Evolutionary conservation across 2,113 vertebrate genomes (phyloP), one percentile per base, ranked within the genome.

Genomic region (Channa argus): DNA sequence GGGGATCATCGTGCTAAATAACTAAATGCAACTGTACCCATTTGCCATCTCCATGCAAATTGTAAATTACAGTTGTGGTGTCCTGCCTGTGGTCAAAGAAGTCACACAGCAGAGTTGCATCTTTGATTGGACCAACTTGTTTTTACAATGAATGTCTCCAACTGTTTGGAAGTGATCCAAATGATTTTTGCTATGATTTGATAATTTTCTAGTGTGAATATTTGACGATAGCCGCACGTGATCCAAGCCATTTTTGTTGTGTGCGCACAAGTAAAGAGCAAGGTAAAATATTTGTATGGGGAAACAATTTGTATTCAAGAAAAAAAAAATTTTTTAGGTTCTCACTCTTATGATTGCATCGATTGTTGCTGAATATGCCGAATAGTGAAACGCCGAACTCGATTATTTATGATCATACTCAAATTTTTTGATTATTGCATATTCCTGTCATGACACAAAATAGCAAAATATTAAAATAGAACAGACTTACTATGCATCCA

Each of bases 61-160:
- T 62, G 60, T 64, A 85, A 87, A 89, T 86, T 83, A 83, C 84
- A 80, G 71, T 85, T 88, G n/a, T n/a, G n/a, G n/a, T n/a, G n/a
- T n/a, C n/a, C n/a, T n/a, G n/a, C n/a, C n/a, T n/a, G n/a, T n/a
- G n/a, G n/a, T n/a, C n/a, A n/a, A n/a, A n/a, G n/a, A n/a, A n/a
- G n/a, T n/a, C n/a, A n/a, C n/a, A n/a, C n/a, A n/a, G n/a, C n/a
- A n/a, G n/a, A n/a, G n/a, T n/a, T n/a, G n/a, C n/a, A n/a, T n/a
- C n/a, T n/a, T n/a, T n/a, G n/a, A n/a, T n/a, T n/a, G n/a, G n/a
- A n/a, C n/a, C n/a, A n/a, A n/a, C n/a, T n/a, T n/a, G n/a, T n/a
- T n/a, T n/a, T n/a, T n/a, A n/a, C n/a, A n/a, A n/a, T n/a, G n/a
- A n/a, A n/a, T n/a, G n/a, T n/a, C n/a, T n/a, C n/a, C n/a, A n/a